Conservation (phyloP, 2,888 invertebrate species). For the Isotomurus palustris region DNA sequence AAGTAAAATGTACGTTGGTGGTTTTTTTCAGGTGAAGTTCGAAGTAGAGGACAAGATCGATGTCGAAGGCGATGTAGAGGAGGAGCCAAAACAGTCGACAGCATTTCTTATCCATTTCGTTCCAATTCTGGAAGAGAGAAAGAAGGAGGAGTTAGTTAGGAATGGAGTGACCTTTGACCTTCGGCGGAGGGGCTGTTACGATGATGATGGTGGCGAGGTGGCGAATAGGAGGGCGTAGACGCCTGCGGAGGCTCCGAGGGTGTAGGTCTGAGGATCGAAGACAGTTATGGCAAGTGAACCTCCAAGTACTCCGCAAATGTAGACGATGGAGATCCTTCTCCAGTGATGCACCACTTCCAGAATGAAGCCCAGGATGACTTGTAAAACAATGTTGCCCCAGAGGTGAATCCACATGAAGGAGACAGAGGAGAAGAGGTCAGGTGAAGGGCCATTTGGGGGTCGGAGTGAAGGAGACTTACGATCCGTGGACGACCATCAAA, state of each 20-base stretch:
- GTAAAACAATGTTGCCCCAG: constrained; percentile 10
- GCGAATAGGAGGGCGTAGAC: constrained; percentile 16
- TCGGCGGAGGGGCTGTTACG: background rate
- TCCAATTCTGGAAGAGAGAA: constrained; percentile 13
- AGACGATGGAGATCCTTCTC: constrained; percentile 14
- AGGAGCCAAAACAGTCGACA: constrained; percentile 18
- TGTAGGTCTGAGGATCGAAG: constrained; percentile 7
- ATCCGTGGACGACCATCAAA: constrained; percentile 12
- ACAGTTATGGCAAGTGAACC: constrained; percentile 9
- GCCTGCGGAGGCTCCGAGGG: constrained; percentile 18
- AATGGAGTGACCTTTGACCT: too few relatives aligned
- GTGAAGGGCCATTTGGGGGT: too few relatives aligned
- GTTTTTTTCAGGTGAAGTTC: background rate
- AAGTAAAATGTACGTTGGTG: constrained; percentile 2
- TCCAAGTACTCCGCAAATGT: constrained; percentile 9
- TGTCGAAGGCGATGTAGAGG: constrained; percentile 5
- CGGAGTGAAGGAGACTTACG: too few relatives aligned
- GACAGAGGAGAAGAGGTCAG: background rate
- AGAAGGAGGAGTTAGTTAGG: background rate
- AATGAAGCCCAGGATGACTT: constrained; percentile 17
- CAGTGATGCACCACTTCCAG: constrained; percentile 20
- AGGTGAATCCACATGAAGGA: constrained; percentile 9
- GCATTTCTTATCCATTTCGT: constrained; percentile 20
- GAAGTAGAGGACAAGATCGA: background rate
- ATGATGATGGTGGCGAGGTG: constrained; percentile 20